A percentile compares a stretch with the other conserved stretches of the same genome.
Conservation (phyloP, 1,140 invertebrate genomes). For the Penaeus indicus region DNA sequence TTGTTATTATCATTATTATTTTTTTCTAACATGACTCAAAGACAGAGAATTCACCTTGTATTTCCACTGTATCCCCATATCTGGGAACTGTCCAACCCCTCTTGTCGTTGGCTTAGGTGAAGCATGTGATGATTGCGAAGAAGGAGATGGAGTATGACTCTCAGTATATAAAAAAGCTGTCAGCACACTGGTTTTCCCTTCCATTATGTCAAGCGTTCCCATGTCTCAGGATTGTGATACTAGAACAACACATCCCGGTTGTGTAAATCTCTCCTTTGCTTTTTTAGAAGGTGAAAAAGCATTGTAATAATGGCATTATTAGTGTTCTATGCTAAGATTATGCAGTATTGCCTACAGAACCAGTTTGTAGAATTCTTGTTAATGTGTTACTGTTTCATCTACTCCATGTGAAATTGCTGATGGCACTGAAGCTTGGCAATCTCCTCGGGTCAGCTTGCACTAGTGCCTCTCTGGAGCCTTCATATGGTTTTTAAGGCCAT, state of each 20-base stretch:
- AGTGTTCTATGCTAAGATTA: background rate
- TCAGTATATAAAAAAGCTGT: conserved; percentile 84
- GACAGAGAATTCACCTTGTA: conserved; percentile 84
- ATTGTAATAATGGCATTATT: background rate
- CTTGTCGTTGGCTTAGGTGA: conserved; percentile 92
- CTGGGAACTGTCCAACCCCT: conserved; percentile 97
- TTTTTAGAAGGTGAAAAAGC: conserved; percentile 89
- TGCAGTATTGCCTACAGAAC: background rate
- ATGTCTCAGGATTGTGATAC: conserved; percentile 95
- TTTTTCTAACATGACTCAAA: background rate
- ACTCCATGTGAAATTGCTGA: conserved; percentile 86
- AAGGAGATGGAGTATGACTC: conserved; percentile 94
- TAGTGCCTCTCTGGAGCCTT: conserved; percentile 97
- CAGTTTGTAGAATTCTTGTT: background rate
- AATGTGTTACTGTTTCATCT: background rate
- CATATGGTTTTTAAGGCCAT: conserved; percentile 96
- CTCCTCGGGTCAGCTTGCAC: conserved; percentile 96
- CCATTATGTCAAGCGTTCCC: conserved; percentile 81
- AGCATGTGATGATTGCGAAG: conserved; percentile 87
- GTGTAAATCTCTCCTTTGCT: conserved; percentile 98
- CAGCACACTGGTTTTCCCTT: conserved; percentile 84
- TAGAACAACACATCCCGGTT: conserved; percentile 91
- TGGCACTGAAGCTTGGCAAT: conserved; percentile 95
- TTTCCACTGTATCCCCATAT: conserved; percentile 74
- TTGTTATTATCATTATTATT: no score